phyloP scores from a whole-genome alignment of 2,888 invertebrate species.

The Drosophila borealis region DNA sequence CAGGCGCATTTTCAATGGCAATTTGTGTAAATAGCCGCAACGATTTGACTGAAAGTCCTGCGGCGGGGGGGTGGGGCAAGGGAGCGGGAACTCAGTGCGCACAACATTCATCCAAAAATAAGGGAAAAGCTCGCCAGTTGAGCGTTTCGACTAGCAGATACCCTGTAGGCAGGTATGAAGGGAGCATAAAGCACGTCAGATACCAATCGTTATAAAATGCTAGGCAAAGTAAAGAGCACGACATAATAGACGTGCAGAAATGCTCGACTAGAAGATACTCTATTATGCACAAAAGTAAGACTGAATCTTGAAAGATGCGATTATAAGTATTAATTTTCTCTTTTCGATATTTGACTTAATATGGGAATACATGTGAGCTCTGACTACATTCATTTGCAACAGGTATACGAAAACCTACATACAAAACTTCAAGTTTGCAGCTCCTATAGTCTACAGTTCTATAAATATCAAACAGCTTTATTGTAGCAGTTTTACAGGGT shows the following conservation, averaged over 20 bases:
- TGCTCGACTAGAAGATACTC: no score
- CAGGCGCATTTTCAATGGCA: constrained; percentile 60
- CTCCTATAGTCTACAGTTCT: neutral
- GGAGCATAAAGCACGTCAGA: neutral
- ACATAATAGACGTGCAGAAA: no score
- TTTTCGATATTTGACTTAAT: no score
- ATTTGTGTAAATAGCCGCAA: constrained; percentile 68
- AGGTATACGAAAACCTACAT: neutral
- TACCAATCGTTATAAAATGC: neutral
- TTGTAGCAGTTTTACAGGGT: constrained; percentile 5
- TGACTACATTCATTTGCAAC: no score
- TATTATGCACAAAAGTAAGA: no score
- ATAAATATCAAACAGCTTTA: no score
- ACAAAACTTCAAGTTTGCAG: neutral
- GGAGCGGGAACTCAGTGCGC: neutral
- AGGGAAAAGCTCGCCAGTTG: neutral
- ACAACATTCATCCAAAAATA: neutral
- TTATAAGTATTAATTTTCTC: no score
- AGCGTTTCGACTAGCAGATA: neutral
- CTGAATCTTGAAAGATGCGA: no score
- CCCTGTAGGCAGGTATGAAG: neutral
- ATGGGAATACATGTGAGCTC: no score
- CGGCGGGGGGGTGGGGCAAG: neutral
- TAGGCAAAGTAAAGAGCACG: no score
- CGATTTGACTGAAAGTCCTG: constrained; percentile 54